A percentile compares a stretch with the other conserved stretches of the same genome.
Conservation (phyloP, 1,140 invertebrate genomes). For the Phocides pigmalion region DNA sequence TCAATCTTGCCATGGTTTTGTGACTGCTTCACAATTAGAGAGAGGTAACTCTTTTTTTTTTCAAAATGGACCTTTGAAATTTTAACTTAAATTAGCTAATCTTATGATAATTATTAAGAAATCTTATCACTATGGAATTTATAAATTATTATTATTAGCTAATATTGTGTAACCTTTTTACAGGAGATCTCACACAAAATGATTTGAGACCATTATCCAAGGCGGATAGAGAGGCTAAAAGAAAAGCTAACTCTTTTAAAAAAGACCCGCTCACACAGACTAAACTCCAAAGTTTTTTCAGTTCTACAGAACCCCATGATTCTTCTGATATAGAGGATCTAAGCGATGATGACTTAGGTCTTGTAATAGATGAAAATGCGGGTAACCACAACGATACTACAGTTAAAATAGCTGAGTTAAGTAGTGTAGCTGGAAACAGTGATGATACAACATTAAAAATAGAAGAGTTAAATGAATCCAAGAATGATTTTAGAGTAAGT, state of each 20-base stretch:
- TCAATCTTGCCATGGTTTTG: slow-evolving; percentile 52
- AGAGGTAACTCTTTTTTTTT: neutral
- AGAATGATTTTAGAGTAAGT: slow-evolving; percentile 33
- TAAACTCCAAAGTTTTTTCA: slow-evolving; percentile 68
- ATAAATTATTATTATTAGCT: no score
- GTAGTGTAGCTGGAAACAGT: slow-evolving; percentile 36
- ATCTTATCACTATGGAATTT: no score
- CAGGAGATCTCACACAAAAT: slow-evolving; percentile 49
- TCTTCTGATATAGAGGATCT: slow-evolving; percentile 43
- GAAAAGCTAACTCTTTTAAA: slow-evolving; percentile 75
- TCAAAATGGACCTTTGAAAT: neutral
- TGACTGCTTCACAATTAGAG: slow-evolving; percentile 62
- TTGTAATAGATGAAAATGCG: slow-evolving; percentile 62
- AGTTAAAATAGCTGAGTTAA: slow-evolving; percentile 55
- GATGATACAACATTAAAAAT: slow-evolving; percentile 57
- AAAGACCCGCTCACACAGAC: slow-evolving; percentile 70
- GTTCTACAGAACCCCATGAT: slow-evolving; percentile 48
- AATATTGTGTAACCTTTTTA: no score
- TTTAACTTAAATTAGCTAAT: neutral
- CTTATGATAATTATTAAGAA: no score
- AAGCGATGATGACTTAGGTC: slow-evolving; percentile 59
- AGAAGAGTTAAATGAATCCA: slow-evolving; percentile 40
- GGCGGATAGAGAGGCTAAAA: slow-evolving; percentile 68
- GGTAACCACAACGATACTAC: slow-evolving; percentile 58
- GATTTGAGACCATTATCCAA: slow-evolving; percentile 57